A percentile compares a stretch with the other conserved stretches of the same genome.
Evolutionary conservation across 2,797 vertebrate genomes (phyloP).

Genomic region (Sebastiscus tertius): DNA sequence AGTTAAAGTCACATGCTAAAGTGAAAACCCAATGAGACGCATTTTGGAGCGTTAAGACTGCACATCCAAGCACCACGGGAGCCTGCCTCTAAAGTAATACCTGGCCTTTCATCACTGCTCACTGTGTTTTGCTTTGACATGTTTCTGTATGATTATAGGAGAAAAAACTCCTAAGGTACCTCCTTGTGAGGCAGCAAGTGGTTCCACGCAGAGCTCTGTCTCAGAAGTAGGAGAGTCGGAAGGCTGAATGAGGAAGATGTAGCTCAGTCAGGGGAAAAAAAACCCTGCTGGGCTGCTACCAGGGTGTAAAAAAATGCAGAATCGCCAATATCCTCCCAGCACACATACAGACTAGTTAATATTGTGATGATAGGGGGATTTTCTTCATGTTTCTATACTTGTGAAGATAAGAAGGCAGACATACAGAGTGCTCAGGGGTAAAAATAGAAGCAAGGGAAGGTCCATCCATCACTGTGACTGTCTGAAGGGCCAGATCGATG

Average conservation of each 20-base stretch:
- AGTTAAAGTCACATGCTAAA: neutral
- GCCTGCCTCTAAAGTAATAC: neutral
- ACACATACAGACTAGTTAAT: neutral
- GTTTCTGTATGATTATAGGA: conserved; percentile 21
- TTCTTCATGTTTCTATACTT: conserved; percentile 35
- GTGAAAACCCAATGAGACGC: neutral
- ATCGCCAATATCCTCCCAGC: conserved; percentile 5
- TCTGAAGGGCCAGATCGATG: conserved; percentile 68
- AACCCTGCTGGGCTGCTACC: neutral
- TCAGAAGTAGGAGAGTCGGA: conserved; percentile 7
- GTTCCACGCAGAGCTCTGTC: neutral
- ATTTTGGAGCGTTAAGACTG: neutral
- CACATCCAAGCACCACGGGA: neutral
- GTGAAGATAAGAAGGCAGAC: conserved; percentile 46
- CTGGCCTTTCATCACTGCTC: neutral
- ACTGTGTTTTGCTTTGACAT: conserved; percentile 15
- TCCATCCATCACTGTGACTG: conserved; percentile 75
- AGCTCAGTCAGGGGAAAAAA: conserved; percentile 21
- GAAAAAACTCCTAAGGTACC: conserved; percentile 12
- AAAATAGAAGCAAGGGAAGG: conserved; percentile 72
- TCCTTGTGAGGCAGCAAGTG: conserved; percentile 8
- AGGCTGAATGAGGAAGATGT: conserved; percentile 18
- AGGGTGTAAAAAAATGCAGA: neutral
- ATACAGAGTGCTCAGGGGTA: conserved; percentile 39
- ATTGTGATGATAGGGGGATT: conserved; percentile 27